Percentiles rank a stretch among this genome's conserved stretches.
These are phyloP conservation scores for Phyllotreta cruciferae DNA, from an alignment of 2,888 invertebrate species.

Conservation along the genomic window DNA sequence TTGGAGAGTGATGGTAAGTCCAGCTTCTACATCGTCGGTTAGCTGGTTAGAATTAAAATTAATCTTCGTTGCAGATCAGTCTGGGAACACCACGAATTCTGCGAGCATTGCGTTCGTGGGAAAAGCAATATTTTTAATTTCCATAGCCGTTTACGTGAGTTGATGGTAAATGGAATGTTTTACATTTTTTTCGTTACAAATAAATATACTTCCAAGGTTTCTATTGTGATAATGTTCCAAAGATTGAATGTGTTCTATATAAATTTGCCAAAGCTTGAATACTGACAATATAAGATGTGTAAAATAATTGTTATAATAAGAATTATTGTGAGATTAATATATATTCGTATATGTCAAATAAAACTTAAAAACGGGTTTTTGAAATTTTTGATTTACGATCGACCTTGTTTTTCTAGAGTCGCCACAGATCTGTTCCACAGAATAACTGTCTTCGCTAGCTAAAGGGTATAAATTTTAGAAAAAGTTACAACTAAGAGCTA, in stretches of 20 bases:
- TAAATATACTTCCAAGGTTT: constrained; percentile 31
- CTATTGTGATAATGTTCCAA: constrained; percentile 33
- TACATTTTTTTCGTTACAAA: constrained; percentile 17
- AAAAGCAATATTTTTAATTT: constrained; percentile 15
- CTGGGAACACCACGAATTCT: constrained; percentile 16
- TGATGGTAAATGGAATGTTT: constrained; percentile 13
- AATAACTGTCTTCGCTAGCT: no score
- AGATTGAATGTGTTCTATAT: constrained; percentile 28
- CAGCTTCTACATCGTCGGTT: no score
- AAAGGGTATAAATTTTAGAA: no score
- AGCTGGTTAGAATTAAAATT: neutral
- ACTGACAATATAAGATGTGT: constrained; percentile 30
- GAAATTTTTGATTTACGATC: no score
- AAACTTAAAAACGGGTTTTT: constrained; percentile 10
- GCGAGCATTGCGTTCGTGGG: constrained; percentile 1
- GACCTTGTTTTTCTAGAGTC: no score
- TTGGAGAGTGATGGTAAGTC: constrained; percentile 34
- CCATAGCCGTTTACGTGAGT: constrained; percentile 16
- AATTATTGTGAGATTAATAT: constrained; percentile 26
- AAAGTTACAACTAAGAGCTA: no score
- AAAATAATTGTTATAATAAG: constrained; percentile 17
- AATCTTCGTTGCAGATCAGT: constrained; percentile 13
- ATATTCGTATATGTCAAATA: constrained; percentile 10
- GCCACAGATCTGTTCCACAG: no score
- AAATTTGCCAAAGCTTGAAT: constrained; percentile 28